These are phyloP conservation scores for Hemiscyllium ocellatum DNA, from an alignment of 2,113 vertebrate species.

Conservation along the genomic window DNA sequence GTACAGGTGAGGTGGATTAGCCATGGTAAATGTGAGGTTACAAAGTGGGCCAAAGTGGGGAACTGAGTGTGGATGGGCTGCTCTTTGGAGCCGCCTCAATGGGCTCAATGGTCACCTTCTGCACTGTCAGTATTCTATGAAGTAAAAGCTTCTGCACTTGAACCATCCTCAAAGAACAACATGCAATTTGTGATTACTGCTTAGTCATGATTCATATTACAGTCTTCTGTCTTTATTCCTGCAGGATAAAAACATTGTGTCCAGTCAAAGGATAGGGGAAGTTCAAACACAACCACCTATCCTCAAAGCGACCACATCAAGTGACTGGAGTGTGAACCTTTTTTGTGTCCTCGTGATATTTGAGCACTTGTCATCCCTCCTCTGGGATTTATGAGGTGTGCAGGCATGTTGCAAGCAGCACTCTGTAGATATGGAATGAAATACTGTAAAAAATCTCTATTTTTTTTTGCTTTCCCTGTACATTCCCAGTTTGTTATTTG, in stretches of 20 bases:
- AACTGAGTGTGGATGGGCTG: too few relatives aligned
- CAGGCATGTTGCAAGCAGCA: slow-evolving; percentile 36
- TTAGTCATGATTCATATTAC: not conserved
- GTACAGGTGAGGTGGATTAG: too few relatives aligned
- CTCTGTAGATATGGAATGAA: slow-evolving; percentile 32
- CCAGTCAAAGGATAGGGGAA: not conserved
- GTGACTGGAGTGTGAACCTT: not conserved
- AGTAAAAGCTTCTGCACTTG: too few relatives aligned
- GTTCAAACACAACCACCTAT: not conserved
- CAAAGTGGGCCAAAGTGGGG: too few relatives aligned
- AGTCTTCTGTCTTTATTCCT: not conserved
- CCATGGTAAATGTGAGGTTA: too few relatives aligned
- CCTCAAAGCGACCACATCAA: not conserved
- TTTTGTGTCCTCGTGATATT: not conserved
- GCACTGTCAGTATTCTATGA: too few relatives aligned
- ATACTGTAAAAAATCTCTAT: slow-evolving; percentile 6
- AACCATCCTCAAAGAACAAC: too few relatives aligned
- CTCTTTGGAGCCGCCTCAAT: too few relatives aligned
- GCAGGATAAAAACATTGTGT: not conserved
- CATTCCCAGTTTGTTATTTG: slow-evolving; percentile 42
- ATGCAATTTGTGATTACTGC: not conserved
- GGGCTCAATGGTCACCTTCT: too few relatives aligned
- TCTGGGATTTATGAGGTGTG: not conserved
- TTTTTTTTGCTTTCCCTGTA: slow-evolving; percentile 36
- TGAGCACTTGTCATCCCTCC: not conserved